A percentile compares a stretch with the other conserved stretches of the same genome.
Evolutionary conservation across 2,888 invertebrate genomes (phyloP).

Genomic region (Diachrysia chrysitis): DNA sequence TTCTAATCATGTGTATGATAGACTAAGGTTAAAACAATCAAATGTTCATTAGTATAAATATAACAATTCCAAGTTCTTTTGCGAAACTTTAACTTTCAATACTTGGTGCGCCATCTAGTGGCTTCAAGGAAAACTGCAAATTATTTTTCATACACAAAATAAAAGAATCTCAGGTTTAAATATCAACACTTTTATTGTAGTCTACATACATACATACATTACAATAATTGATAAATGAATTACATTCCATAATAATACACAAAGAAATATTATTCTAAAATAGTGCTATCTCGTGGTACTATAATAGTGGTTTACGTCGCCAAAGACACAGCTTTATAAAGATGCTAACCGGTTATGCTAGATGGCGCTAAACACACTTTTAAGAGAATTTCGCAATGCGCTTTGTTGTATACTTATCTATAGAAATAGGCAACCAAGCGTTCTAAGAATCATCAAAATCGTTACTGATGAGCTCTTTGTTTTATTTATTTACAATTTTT

Average conservation of each 20-base stretch:
- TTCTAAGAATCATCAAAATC: no score
- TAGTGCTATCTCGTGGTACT: conserved; percentile 22
- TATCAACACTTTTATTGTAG: background rate
- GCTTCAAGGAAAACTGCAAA: background rate
- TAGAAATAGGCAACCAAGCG: background rate
- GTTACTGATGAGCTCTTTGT: background rate
- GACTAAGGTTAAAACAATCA: no score
- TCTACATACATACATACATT: background rate
- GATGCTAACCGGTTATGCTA: background rate
- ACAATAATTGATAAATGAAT: background rate
- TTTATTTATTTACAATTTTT: no score
- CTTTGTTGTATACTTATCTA: background rate
- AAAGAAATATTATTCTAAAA: background rate
- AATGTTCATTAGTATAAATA: no score
- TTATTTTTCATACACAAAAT: background rate
- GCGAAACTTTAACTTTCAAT: no score
- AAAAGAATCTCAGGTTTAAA: background rate
- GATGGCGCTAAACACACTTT: conserved; percentile 25
- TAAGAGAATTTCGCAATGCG: background rate
- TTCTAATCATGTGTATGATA: no score
- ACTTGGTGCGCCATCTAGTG: background rate
- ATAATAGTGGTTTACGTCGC: background rate
- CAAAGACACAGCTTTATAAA: background rate
- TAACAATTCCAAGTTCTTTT: no score
- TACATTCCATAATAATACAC: background rate